Conservation (phyloP, 2,888 invertebrate species). For the Yponomeuta sedellus region DNA sequence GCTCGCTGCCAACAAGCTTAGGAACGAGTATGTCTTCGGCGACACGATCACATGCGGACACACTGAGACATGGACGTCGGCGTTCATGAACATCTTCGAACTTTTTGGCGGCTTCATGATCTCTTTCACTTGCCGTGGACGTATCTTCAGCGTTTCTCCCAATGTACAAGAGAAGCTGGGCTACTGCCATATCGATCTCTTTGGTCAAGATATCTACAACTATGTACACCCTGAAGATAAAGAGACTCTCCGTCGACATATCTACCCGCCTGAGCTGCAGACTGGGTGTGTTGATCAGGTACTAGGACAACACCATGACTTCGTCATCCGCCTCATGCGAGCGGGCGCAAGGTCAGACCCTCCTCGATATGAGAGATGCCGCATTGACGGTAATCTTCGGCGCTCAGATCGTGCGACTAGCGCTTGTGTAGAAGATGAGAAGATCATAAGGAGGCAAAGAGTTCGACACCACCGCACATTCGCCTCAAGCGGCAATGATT, state of each 20-base stretch:
- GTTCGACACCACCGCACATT: constrained; percentile 70
- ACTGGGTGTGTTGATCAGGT: constrained; percentile 43
- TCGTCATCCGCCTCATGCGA: constrained; percentile 78
- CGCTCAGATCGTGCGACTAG: constrained; percentile 77
- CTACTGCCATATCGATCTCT: constrained; percentile 90
- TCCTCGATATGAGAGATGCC: constrained; percentile 82
- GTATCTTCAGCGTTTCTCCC: constrained; percentile 90
- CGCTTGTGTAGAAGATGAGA: constrained; percentile 68
- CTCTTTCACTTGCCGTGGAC: constrained; percentile 86
- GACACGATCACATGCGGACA: constrained; percentile 68
- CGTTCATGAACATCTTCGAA: constrained; percentile 79
- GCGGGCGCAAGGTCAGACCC: constrained; percentile 84
- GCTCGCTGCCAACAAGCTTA: constrained; percentile 89
- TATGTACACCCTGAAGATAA: constrained; percentile 91
- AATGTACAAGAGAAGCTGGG: constrained; percentile 90
- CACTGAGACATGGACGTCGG: constrained; percentile 68
- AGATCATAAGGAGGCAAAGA: constrained; percentile 66
- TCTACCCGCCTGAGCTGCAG: constrained; percentile 75
- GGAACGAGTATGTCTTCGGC: constrained; percentile 84
- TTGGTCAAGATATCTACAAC: constrained; percentile 91
- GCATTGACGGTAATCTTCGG: constrained; percentile 80
- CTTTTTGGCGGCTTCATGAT: constrained; percentile 87
- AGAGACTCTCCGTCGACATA: constrained; percentile 81
- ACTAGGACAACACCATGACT: constrained; percentile 69
- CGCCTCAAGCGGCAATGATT: constrained; percentile 78